These are phyloP conservation scores for Leptocoma aspasia DNA, from an alignment of 2,113 vertebrate species.

Conservation along the genomic window DNA sequence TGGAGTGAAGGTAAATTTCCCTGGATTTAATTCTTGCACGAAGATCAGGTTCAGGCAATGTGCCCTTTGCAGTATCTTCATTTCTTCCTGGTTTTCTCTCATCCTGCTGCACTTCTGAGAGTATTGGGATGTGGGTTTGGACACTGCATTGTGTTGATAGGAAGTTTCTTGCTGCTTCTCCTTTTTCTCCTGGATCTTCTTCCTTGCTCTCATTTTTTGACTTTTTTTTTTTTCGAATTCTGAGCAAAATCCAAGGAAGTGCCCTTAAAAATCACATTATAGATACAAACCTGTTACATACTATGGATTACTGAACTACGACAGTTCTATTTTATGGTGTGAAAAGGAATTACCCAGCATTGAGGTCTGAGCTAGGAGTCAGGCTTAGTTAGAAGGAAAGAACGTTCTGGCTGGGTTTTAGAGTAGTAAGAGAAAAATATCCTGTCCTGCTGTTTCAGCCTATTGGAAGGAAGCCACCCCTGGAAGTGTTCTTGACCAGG, in stretches of 20 bases:
- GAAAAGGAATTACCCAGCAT: neutral
- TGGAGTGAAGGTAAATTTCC: conserved; percentile 82
- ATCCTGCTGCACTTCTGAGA: neutral
- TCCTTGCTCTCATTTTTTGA: neutral
- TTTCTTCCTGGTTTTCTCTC: neutral
- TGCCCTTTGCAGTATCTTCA: neutral
- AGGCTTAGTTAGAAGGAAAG: neutral
- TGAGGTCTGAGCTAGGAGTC: neutral
- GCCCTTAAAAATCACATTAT: neutral
- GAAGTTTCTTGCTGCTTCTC: neutral
- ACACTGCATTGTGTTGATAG: neutral
- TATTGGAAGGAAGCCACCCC: neutral
- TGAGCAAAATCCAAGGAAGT: neutral
- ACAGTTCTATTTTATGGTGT: neutral
- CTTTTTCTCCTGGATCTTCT: neutral
- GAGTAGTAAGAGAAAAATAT: neutral
- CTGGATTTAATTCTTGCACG: neutral
- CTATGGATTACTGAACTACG: neutral
- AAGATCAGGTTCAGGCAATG: neutral
- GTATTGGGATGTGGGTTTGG: neutral
- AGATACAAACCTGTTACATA: neutral
- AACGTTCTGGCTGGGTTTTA: neutral
- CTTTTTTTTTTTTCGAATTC: neutral
- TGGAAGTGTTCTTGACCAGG: neutral
- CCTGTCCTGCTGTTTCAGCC: neutral